Percentiles rank a stretch among this genome's conserved stretches.
These are phyloP conservation scores for Rhabdomys dilectus DNA, from an alignment of 2,113 vertebrate genomes.

Conservation along the genomic window DNA sequence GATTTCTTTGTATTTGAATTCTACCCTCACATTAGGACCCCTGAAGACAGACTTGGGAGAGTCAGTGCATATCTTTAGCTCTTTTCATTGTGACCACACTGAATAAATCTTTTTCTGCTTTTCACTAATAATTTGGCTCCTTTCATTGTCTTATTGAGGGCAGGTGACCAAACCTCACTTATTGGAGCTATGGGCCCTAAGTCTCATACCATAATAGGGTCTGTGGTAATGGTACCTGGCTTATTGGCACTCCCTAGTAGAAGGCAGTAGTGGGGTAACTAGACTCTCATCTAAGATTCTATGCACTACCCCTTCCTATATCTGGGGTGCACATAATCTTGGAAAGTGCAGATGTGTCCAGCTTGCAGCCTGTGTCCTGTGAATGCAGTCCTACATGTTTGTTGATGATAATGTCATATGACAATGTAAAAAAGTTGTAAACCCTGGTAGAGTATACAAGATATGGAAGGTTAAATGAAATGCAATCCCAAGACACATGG, in stretches of 20 bases:
- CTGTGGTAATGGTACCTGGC: background rate
- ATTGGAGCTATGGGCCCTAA: background rate
- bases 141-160: background rate
- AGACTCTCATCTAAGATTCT: too few species aligned
- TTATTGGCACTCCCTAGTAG: too few species aligned
- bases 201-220: background rate
- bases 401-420: background rate
- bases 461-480: background rate
- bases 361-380: background rate
- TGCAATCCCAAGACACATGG: background rate
- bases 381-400: background rate
- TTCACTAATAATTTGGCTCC: background rate
- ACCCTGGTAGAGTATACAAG: too few species aligned
- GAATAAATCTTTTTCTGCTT: background rate
- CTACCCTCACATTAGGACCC: background rate
- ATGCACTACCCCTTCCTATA: too few species aligned
- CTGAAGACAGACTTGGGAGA: background rate
- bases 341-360: background rate
- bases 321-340: too few species aligned
- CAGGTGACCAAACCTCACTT: background rate
- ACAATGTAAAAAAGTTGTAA: background rate
- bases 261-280: too few species aligned
- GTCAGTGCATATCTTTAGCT: background rate
- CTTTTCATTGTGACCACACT: background rate
- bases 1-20: background rate